phyloP scores from a whole-genome alignment of 2,888 invertebrate genomes.

The Epistrophella euchroma region DNA sequence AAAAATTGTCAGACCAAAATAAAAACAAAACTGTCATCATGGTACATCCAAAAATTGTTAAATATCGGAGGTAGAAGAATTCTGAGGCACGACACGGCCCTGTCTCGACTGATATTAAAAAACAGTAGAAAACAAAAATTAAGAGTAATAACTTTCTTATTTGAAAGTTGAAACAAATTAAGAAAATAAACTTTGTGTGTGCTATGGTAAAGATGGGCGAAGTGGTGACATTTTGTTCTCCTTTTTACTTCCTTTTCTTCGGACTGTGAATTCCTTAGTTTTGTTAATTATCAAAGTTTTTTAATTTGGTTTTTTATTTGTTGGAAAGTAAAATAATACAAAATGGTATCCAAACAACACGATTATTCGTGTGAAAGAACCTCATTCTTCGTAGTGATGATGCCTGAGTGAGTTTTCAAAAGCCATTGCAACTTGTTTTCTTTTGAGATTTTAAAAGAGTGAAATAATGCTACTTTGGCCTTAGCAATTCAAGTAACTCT shows the following conservation, averaged over 20 bases:
- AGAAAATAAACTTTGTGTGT: constrained; percentile 25
- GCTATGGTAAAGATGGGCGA: background rate
- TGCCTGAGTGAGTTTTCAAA: constrained; percentile 24
- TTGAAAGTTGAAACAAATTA: constrained; percentile 28
- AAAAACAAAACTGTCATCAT: too few species aligned
- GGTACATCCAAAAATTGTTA: too few species aligned
- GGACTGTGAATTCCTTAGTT: constrained; percentile 37
- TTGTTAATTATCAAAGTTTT: constrained; percentile 67
- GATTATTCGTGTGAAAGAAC: constrained; percentile 2
- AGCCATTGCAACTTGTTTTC: constrained; percentile 23
- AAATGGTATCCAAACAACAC: background rate
- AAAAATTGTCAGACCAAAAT: too few species aligned
- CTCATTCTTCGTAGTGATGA: background rate
- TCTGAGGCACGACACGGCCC: background rate
- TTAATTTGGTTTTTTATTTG: background rate
- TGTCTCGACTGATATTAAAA: background rate
- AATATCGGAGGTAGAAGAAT: too few species aligned
- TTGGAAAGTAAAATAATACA: background rate
- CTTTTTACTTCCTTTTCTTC: background rate
- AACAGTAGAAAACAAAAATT: background rate
- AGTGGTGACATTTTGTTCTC: background rate
- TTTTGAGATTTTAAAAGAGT: constrained; percentile 9
- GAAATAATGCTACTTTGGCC: background rate
- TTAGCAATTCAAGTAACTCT: background rate
- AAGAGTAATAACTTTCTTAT: constrained; percentile 8